These are phyloP conservation scores for Sterrhoptilus dennistouni DNA, from an alignment of 2,113 vertebrate genomes.

Conservation along the genomic window DNA sequence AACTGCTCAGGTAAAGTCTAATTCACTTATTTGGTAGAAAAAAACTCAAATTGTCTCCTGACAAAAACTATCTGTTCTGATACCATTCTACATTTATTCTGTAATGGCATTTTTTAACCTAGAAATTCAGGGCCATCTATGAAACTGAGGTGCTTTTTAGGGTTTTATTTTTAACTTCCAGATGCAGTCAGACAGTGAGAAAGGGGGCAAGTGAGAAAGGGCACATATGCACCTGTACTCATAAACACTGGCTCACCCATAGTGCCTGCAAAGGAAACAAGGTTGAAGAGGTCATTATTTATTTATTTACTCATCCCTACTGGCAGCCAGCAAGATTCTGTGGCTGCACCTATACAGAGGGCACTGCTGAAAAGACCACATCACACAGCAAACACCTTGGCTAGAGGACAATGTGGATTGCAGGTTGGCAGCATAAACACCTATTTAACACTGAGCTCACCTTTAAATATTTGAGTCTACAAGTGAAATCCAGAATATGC, in stretches of 20 bases:
- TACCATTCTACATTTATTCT: background rate
- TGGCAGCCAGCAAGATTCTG: background rate
- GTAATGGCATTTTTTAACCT: background rate
- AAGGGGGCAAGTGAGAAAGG: background rate
- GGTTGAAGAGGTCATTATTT: background rate
- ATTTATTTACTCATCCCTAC: background rate
- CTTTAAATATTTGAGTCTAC: constrained; percentile 95
- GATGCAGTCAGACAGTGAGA: background rate
- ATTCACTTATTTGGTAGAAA: background rate
- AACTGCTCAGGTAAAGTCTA: background rate
- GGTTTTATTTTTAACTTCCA: background rate
- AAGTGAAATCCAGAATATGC: constrained; percentile 97
- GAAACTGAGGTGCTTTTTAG: background rate
- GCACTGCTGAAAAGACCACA: background rate
- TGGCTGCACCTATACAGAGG: background rate
- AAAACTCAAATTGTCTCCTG: background rate
- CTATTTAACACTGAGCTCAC: constrained; percentile 59
- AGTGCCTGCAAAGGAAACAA: background rate
- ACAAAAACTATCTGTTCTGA: background rate
- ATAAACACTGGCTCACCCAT: background rate
- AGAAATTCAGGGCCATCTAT: background rate
- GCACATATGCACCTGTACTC: background rate
- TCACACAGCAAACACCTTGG: background rate
- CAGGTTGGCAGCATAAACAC: background rate
- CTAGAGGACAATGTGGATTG: background rate